Evolutionary conservation across 2,797 vertebrate species (phyloP).

Genomic region (Platyrinchus mystaceus): DNA sequence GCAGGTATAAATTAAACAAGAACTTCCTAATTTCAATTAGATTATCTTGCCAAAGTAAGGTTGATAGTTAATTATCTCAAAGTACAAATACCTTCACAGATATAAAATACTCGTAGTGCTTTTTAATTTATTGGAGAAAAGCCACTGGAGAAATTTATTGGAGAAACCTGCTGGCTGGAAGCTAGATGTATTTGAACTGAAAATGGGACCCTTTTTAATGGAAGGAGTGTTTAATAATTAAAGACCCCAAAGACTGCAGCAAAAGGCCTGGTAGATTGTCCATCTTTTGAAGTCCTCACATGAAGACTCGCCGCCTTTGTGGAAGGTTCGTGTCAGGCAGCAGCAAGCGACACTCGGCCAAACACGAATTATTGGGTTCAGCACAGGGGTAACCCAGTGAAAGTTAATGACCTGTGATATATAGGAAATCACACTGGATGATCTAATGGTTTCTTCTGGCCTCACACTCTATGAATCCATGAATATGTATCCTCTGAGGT

Average conservation of each 20-base stretch:
- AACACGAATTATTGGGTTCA: constrained; percentile 46
- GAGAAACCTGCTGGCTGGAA: not conserved
- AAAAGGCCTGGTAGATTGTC: not conserved
- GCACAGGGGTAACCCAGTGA: constrained; percentile 57
- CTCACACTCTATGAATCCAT: constrained; percentile 39
- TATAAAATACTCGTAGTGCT: not conserved
- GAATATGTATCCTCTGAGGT: constrained; percentile 49
- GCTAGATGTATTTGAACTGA: not conserved
- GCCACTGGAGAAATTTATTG: not conserved
- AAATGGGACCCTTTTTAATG: not conserved
- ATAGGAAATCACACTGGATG: constrained; percentile 57
- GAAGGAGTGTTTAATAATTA: not conserved
- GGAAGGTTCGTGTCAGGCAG: not conserved
- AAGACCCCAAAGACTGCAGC: not conserved
- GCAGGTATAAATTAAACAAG: not conserved
- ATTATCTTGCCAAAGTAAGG: not conserved
- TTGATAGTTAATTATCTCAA: not conserved
- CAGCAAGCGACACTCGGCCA: not conserved
- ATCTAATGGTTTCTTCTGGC: constrained; percentile 64
- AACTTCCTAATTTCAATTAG: not conserved
- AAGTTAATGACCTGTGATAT: constrained; percentile 63
- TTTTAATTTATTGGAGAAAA: not conserved
- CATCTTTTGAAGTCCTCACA: not conserved
- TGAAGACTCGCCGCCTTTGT: not conserved
- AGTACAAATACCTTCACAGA: not conserved